Evolutionary conservation across 1,140 invertebrate species (phyloP).

Genomic region (Bathynomus jamesi): DNA sequence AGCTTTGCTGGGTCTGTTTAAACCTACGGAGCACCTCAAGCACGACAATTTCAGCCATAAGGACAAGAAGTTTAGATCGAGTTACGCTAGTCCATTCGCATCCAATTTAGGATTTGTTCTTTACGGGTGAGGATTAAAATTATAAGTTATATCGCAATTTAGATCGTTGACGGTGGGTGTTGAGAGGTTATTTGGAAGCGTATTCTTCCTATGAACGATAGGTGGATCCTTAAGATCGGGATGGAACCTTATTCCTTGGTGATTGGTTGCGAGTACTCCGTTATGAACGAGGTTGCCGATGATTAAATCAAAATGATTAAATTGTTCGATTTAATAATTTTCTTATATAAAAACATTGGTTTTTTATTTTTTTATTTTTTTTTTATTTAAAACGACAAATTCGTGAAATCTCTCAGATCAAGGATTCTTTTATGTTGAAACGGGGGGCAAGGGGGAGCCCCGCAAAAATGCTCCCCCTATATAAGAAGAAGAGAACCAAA

Average conservation of each 20-base stretch:
- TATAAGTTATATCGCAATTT: neutral
- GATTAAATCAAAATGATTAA: neutral
- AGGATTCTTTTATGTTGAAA: too few species aligned
- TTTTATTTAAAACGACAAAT: too few species aligned
- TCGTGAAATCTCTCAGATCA: too few species aligned
- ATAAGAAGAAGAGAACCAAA: too few species aligned
- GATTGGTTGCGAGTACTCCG: neutral
- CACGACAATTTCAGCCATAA: neutral
- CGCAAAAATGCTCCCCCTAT: too few species aligned
- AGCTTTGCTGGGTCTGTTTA: conserved; percentile 4
- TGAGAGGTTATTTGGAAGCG: neutral
- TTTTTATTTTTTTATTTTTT: too few species aligned
- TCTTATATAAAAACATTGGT: too few species aligned
- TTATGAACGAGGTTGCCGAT: neutral
- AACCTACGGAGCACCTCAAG: neutral
- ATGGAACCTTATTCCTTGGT: neutral
- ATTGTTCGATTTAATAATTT: too few species aligned
- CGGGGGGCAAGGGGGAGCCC: too few species aligned
- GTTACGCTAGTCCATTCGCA: conserved; percentile 1
- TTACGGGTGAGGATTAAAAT: conserved; percentile 7
- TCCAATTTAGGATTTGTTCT: conserved; percentile 8
- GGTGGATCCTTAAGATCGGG: neutral
- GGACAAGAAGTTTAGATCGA: neutral
- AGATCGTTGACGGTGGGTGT: neutral
- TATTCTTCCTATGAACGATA: neutral